Conservation (phyloP, 2,113 vertebrate species). For the Carettochelys insculpta region DNA sequence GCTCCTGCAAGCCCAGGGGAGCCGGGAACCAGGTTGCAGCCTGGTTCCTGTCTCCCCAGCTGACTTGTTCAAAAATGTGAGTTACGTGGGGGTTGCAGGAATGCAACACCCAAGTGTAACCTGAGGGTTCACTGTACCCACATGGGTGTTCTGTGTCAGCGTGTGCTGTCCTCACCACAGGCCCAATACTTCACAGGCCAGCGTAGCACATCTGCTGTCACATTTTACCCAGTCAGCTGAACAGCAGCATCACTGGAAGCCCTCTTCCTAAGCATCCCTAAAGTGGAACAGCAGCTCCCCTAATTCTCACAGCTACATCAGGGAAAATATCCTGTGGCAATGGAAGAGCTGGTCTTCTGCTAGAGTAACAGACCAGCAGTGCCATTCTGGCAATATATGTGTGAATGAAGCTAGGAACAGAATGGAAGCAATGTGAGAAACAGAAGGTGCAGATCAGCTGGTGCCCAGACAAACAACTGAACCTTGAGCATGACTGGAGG, state of each 20-base stretch:
- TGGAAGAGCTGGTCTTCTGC: not conserved
- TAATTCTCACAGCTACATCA: not conserved
- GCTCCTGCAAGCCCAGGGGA: too few species aligned
- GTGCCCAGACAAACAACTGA: not conserved
- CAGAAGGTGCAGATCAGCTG: not conserved
- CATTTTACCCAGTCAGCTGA: not conserved
- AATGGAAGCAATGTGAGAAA: not conserved
- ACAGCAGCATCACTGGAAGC: not conserved
- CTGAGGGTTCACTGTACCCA: too few species aligned
- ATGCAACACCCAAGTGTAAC: too few species aligned
- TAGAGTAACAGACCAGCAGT: not conserved
- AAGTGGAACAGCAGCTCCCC: not conserved
- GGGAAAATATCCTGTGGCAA: not conserved
- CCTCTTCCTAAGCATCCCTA: not conserved
- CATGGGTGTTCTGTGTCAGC: not conserved
- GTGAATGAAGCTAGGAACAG: not conserved
- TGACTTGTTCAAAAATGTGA: too few species aligned
- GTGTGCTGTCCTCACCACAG: fast-evolving
- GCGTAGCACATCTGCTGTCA: not conserved
- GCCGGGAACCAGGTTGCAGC: too few species aligned
- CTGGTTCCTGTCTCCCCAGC: too few species aligned
- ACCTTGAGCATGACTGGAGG: not conserved
- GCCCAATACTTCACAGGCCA: not conserved
- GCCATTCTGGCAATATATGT: not conserved
- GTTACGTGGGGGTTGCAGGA: too few species aligned